phyloP scores from a whole-genome alignment of 2,797 vertebrate genomes.

The Morus bassanus region DNA sequence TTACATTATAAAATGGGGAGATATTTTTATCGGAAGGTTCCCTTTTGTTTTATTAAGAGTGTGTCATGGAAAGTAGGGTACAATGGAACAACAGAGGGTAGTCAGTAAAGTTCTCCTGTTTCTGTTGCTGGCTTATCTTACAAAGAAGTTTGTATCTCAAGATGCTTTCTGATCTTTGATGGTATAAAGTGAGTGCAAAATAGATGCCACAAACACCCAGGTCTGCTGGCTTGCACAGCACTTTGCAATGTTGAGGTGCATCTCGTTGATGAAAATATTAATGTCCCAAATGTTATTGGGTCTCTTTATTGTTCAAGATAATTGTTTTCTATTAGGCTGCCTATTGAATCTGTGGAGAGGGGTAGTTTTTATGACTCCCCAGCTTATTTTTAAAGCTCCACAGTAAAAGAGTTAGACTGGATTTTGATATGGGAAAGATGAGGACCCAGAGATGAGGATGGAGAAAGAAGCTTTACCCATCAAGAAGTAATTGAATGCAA shows the following conservation, averaged over 20 bases:
- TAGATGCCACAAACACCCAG: background rate
- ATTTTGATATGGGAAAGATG: conserved; percentile 41
- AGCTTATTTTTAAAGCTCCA: conserved; percentile 66
- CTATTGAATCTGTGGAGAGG: conserved; percentile 67
- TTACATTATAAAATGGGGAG: conserved; percentile 75
- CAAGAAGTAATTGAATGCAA: conserved; percentile 14
- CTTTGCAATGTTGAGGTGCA: conserved; percentile 52
- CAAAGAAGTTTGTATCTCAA: background rate
- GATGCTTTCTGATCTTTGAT: background rate
- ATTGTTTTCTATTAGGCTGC: conserved; percentile 76
- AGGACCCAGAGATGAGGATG: background rate
- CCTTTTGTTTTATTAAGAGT: conserved; percentile 74
- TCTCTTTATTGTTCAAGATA: conserved; percentile 74
- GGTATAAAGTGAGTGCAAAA: conserved; percentile 24
- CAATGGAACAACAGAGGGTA: conserved; percentile 42
- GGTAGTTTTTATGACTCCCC: conserved; percentile 72
- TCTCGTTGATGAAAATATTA: conserved; percentile 76
- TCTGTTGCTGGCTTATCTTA: background rate
- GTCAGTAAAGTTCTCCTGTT: background rate
- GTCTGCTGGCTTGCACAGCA: background rate
- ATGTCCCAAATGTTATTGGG: conserved; percentile 60
- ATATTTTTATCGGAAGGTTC: conserved; percentile 71
- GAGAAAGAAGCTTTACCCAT: conserved; percentile 14
- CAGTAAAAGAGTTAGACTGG: conserved; percentile 46
- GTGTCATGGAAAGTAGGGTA: conserved; percentile 49